Evolutionary conservation across 2,797 vertebrate genomes (phyloP).

Genomic region (Xenops minutus): DNA sequence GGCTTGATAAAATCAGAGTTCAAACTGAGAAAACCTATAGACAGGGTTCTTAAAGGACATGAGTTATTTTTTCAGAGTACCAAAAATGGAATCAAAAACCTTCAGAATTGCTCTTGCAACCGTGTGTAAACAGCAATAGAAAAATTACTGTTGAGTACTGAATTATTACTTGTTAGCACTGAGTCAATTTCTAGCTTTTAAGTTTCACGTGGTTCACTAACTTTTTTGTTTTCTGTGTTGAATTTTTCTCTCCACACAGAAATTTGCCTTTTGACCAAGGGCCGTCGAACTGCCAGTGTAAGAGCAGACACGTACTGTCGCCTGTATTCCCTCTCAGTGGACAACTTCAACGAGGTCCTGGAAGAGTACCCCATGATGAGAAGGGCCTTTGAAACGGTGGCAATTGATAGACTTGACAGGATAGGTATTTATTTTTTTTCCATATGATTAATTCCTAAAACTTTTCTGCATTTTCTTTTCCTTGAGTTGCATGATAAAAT

Average conservation of each 20-base stretch:
- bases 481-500: not conserved
- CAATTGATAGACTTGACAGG: slow-evolving; percentile 86
- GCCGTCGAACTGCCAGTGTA: slow-evolving; percentile 95
- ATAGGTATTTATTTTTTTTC: slow-evolving; percentile 83
- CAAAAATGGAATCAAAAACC: not conserved
- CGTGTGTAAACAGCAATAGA: not conserved
- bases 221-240: not conserved
- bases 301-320: slow-evolving; percentile 96
- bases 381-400: slow-evolving; percentile 42
- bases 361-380: slow-evolving; percentile 99
- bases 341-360: slow-evolving; percentile 98
- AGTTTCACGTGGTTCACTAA: not conserved
- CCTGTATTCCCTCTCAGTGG: slow-evolving; percentile 96
- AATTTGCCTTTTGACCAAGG: slow-evolving; percentile 92
- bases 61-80: not conserved
- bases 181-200: not conserved
- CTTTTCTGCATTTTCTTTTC: not conserved
- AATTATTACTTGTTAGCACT: not conserved
- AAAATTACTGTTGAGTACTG: not conserved
- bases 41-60: not conserved
- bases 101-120: not conserved
- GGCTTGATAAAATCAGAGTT: not conserved
- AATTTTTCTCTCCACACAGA: slow-evolving; percentile 80
- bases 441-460: not conserved
- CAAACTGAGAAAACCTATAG: not conserved